Evolutionary conservation across 1,140 invertebrate genomes (phyloP).

Genomic region (Leptinotarsa lineolata): DNA sequence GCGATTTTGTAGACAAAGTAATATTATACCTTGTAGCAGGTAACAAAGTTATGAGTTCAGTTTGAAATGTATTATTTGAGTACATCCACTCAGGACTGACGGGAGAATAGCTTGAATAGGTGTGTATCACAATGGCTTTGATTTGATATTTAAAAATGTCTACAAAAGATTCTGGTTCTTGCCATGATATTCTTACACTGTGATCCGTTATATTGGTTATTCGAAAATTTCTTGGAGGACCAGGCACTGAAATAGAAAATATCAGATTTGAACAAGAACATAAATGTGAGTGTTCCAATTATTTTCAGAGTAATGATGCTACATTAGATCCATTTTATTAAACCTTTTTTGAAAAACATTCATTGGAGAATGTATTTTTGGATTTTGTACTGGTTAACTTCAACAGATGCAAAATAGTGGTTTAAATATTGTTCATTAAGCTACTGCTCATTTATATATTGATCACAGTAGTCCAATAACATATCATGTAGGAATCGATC

Average conservation of each 20-base stretch:
- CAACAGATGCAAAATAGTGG: too few species aligned
- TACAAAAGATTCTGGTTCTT: constrained; percentile 46
- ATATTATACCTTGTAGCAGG: constrained; percentile 51
- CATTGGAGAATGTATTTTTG: too few species aligned
- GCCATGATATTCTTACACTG: constrained; percentile 46
- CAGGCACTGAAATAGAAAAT: constrained; percentile 42
- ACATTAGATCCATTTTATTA: too few species aligned
- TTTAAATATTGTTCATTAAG: too few species aligned
- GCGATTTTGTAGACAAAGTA: constrained; percentile 42
- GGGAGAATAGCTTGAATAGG: constrained; percentile 45
- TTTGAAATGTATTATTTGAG: constrained; percentile 48
- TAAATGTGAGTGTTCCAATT: neutral
- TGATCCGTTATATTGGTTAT: constrained; percentile 48
- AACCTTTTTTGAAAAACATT: too few species aligned
- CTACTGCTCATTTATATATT: too few species aligned
- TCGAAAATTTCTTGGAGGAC: constrained; percentile 46
- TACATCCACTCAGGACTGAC: constrained; percentile 39
- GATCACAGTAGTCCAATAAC: neutral
- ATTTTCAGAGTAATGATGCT: neutral
- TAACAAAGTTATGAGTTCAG: constrained; percentile 43
- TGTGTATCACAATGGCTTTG: constrained; percentile 43
- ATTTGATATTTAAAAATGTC: constrained; percentile 47
- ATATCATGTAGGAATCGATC: too few species aligned
- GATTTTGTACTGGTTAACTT: too few species aligned
- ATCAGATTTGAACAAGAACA: constrained; percentile 24